phyloP scores from a whole-genome alignment of 2,888 invertebrate species.

The Hyles lineata region DNA sequence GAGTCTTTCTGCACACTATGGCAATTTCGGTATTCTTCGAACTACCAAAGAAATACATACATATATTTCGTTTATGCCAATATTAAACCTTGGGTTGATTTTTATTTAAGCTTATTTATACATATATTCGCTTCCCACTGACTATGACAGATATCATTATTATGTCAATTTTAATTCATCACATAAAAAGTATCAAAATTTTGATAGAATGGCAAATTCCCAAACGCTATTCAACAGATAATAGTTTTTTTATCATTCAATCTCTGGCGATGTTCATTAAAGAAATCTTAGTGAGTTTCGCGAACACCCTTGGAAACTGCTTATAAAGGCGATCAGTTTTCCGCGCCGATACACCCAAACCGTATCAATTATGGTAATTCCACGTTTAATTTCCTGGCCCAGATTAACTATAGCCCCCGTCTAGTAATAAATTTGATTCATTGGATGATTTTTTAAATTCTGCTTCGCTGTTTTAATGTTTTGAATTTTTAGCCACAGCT shows the following conservation, averaged over 20 bases:
- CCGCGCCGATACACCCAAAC: slow-evolving; percentile 74
- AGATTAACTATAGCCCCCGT: slow-evolving; percentile 75
- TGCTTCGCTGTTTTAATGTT: slow-evolving; percentile 1
- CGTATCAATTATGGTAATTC: slow-evolving; percentile 84
- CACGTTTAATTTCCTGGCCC: slow-evolving; percentile 81
- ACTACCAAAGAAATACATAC: too few relatives aligned
- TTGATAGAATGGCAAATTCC: slow-evolving; percentile 9
- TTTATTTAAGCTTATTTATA: too few relatives aligned
- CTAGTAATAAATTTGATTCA: slow-evolving; percentile 80
- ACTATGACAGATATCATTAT: too few relatives aligned
- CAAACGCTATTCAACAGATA: slow-evolving; percentile 36
- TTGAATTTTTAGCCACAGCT: slow-evolving; percentile 7
- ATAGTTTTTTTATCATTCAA: slow-evolving; percentile 57
- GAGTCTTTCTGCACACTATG: too few relatives aligned
- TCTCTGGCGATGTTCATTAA: slow-evolving; percentile 62
- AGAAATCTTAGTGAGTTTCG: slow-evolving; percentile 56
- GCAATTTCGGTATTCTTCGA: too few relatives aligned
- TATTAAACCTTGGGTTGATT: too few relatives aligned
- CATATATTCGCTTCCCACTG: too few relatives aligned
- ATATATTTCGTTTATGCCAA: too few relatives aligned
- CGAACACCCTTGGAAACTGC: slow-evolving; percentile 49
- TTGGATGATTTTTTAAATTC: slow-evolving; percentile 56
- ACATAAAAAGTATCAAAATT: background rate
- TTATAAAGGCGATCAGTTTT: slow-evolving; percentile 75
- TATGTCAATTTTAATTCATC: too few relatives aligned